Evolutionary conservation across 2,797 vertebrate genomes (phyloP).

Genomic region (Sebastes wilsoni): DNA sequence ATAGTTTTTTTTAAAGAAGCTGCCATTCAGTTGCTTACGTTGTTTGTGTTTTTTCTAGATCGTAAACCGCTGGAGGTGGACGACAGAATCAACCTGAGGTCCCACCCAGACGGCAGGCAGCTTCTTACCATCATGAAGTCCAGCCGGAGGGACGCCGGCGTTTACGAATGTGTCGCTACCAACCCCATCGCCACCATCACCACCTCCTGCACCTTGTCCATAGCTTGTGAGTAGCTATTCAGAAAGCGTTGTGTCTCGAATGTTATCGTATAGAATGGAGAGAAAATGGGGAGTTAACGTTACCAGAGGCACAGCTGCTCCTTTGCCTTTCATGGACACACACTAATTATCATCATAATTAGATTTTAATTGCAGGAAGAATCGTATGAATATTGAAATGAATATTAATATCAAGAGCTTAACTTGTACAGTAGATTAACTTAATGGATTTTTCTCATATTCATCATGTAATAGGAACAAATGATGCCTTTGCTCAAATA

Average conservation of each 20-base stretch:
- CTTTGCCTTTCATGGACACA: constrained; percentile 22
- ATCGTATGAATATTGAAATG: constrained; percentile 46
- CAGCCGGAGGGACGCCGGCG: constrained; percentile 85
- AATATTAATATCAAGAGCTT: constrained; percentile 47
- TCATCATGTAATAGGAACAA: constrained; percentile 26
- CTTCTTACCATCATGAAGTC: constrained; percentile 88
- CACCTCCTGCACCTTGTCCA: constrained; percentile 90
- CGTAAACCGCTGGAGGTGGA: constrained; percentile 84
- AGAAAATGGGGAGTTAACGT: not conserved
- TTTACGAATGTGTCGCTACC: constrained; percentile 92
- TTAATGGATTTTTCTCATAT: constrained; percentile 35
- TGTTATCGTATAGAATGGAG: not conserved
- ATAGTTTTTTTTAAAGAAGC: not conserved
- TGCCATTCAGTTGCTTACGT: not conserved
- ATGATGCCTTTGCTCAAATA: constrained; percentile 13
- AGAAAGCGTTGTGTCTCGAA: not conserved
- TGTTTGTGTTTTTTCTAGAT: constrained; percentile 75
- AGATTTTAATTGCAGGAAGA: constrained; percentile 50
- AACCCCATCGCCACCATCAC: constrained; percentile 89
- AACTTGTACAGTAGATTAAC: constrained; percentile 41
- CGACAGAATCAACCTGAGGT: constrained; percentile 80
- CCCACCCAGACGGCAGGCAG: constrained; percentile 92
- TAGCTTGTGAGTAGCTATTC: constrained; percentile 89
- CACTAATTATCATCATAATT: constrained; percentile 41
- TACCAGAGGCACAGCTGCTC: constrained; percentile 6